Base-by-base conservation (phyloP, 2,113 vertebrate species). In the Oreotrochilus melanogaster region DNA sequence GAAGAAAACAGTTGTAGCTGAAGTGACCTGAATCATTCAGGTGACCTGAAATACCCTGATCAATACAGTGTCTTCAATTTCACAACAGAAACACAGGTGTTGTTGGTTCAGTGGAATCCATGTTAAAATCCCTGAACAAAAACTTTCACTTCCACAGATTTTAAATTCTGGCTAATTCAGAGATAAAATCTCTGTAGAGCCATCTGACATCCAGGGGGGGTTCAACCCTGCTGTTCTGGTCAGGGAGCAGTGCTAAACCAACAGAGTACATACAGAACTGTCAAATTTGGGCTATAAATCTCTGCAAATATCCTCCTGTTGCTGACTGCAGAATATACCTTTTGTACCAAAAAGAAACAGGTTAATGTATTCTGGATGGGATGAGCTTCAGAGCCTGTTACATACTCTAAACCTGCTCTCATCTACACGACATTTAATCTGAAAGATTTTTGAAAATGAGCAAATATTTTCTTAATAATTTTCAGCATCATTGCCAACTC, bases 401-500 rank as follows among this genome's bases (percentile, higher is more conserved):
- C 0, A 28, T 48, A 37, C 58, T 86, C 84, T 72, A 33, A 84
- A 53, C 35, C 6, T 11, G 43, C 47, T 57, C 47, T 2, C n/a
- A 39, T 6, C 69, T 18, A 61, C 45, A 7, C 3, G 48, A 42
- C 65, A 65, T 89, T 86, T 65, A 69, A 45, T 30, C 22, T 18
- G 72, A 51, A 78, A 64, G 25, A 60, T 10, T 35, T 70, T 19
- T 73, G n/a, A 61, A 75, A 89, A 86, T 10, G 24, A 67, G 82
- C 47, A 95, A 91, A 71, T 70, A 93, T 88, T 92, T 85, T 79
- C 78, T 69, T 51, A 88, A 43, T 53, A 35, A 70, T 74, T 86
- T 80, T 64, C 30, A 64, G 60, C 56, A 83, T 45, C 24, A 9
- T 2, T 58, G 22, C 47, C 51, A 88, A 17, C n/a, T 53, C 72